A percentile compares a stretch with the other conserved stretches of the same genome.
phyloP scores from a whole-genome alignment of 2,888 invertebrate species.

The Xanthia icteritia region DNA sequence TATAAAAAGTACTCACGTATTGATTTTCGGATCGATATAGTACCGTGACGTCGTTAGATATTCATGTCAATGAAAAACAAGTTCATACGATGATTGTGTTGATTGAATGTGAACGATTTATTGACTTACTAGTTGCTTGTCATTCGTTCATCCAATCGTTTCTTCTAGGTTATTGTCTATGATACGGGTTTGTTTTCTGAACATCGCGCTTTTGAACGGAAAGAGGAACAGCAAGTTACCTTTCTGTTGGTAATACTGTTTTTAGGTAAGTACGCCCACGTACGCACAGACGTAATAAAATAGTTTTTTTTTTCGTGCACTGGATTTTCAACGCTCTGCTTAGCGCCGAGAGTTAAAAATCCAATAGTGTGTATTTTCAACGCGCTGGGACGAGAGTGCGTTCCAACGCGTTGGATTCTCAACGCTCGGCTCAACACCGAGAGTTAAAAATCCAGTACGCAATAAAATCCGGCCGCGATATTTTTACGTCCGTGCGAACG shows the following conservation, averaged over 20 bases:
- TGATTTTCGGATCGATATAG: slow-evolving; percentile 58
- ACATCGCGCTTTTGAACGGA: slow-evolving; percentile 1
- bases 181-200: slow-evolving; percentile 26
- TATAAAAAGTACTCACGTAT: slow-evolving; percentile 36
- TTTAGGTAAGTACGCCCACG: not conserved
- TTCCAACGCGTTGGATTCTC: too few species aligned
- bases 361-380: too few species aligned
- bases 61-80: slow-evolving; percentile 39
- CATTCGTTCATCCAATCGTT: slow-evolving; percentile 37
- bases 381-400: too few species aligned
- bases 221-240: not conserved
- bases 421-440: too few species aligned
- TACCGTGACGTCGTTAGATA: slow-evolving; percentile 42
- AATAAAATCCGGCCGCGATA: too few species aligned
- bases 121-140: slow-evolving; percentile 3
- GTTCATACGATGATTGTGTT: slow-evolving; percentile 41
- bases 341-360: too few species aligned
- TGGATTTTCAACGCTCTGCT: too few species aligned
- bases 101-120: slow-evolving; percentile 41
- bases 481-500: too few species aligned
- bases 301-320: too few species aligned
- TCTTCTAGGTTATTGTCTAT: slow-evolving; percentile 45
- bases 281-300: too few species aligned
- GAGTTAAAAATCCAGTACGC: too few species aligned
- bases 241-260: not conserved